Evolutionary conservation across 2,113 vertebrate genomes (phyloP), one percentile per base, ranked within the genome.

Genomic region (Origma solitaria): DNA sequence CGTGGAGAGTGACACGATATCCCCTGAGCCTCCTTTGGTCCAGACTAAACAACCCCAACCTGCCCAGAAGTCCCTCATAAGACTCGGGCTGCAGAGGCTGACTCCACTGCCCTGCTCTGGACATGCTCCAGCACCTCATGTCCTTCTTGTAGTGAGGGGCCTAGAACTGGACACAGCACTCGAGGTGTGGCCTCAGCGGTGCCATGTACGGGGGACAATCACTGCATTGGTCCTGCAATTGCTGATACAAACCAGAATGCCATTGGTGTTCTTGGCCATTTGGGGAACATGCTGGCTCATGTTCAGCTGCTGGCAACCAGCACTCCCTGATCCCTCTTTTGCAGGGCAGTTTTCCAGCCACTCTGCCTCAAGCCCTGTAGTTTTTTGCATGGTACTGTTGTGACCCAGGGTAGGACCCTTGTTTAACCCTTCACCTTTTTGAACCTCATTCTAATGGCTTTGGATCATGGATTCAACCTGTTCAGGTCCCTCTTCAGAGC

Each of bases 131-230:
- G 69, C 17, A 31, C 47, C 54, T 45, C 7, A 7, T 7, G 6
- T 25, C 45, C 14, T 44, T 45, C 44, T 35, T 31, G n/a, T 14
- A 60, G 28, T 31, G 38, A 47, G 15, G 28, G 33, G 7, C 24
- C 28, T 9, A 66, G 38, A 60, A 66, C 9, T 40, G 13, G 38
- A 53, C 24, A 13, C 13, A 68, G 24, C 38, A 30, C 8, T 47
- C 0, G 0, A 75, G 9, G 30, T 68, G 10, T 12, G 18, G 30
- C 45, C 38, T 75, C 45, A 68, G 33, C 16, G 60, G 9, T 25
- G n/a, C 24, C 11, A 5, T 3, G 3, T 20, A 16, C 2, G 7
- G 6, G 17, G 11, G 4, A 3, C 20, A 47, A 23, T 54, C 6
- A 6, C 25, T 61, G 40, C 25, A 20, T 40, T 61, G 25, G 9